Conservation (phyloP, 1,140 invertebrate species). For the Phenacoccus solenopsis region DNA sequence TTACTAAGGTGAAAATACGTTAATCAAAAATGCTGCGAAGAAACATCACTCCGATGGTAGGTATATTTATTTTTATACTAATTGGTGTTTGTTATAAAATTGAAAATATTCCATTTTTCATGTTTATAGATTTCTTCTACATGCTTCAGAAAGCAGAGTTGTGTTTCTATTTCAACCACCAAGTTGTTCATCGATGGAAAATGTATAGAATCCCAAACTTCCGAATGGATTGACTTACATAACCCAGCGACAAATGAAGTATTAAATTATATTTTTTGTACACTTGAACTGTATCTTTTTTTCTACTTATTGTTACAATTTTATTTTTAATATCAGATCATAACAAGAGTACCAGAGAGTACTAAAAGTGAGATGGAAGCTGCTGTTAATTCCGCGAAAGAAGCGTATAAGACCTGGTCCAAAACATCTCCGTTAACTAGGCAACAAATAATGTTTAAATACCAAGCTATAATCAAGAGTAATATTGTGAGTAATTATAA, state of each 20-base stretch:
- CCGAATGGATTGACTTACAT: constrained; percentile 85
- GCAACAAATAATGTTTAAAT: constrained; percentile 93
- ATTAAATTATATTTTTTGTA: constrained; percentile 32
- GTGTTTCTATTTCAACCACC: not conserved
- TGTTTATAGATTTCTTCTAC: not conserved
- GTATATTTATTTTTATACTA: not conserved
- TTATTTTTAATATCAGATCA: too few species aligned
- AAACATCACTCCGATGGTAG: not conserved
- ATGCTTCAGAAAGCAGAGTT: constrained; percentile 10
- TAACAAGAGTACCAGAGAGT: constrained; percentile 75
- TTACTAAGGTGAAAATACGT: too few species aligned
- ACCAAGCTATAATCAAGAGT: constrained; percentile 60
- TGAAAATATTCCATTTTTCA: too few species aligned
- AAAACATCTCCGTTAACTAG: constrained; percentile 83
- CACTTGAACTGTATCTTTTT: not conserved
- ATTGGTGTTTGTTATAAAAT: too few species aligned
- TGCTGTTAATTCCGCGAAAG: constrained; percentile 75
- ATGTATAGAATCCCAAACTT: constrained; percentile 84
- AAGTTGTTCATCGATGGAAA: constrained; percentile 77
- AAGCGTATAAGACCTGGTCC: constrained; percentile 75
- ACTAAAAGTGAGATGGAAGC: constrained; percentile 83
- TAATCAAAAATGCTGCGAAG: not conserved
- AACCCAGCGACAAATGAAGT: constrained; percentile 87
- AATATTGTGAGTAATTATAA: constrained; percentile 47
- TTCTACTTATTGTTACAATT: constrained; percentile 7